Conservation (phyloP, 2,797 vertebrate species). For the Pachyuromys duprasi region DNA sequence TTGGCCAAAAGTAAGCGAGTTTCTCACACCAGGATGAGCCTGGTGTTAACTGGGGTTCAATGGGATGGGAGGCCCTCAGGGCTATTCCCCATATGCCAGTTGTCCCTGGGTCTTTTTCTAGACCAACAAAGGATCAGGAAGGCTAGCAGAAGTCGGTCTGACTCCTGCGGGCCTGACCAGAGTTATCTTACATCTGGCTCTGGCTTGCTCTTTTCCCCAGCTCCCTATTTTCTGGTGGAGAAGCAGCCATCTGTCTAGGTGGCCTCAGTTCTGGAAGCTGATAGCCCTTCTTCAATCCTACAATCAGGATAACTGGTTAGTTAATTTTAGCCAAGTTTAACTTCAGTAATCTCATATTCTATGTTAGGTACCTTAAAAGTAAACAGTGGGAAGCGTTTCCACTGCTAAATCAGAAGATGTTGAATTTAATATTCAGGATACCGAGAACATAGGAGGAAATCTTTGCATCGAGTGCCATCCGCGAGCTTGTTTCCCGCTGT, state of each 20-base stretch:
- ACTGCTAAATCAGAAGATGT: slow-evolving; percentile 33
- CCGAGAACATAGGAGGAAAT: slow-evolving; percentile 13
- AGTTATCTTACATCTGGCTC: neutral
- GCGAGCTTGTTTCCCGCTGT: neutral
- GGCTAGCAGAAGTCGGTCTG: neutral
- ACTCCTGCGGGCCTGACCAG: neutral
- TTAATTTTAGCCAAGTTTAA: slow-evolving; percentile 48
- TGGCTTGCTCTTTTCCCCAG: neutral
- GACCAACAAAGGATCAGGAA: neutral
- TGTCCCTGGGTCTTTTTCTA: neutral
- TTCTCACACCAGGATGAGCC: neutral
- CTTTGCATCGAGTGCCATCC: neutral
- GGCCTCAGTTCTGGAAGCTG: slow-evolving; percentile 60
- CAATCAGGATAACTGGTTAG: neutral
- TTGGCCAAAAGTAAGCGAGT: neutral
- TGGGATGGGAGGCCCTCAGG: neutral
- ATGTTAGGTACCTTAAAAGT: slow-evolving; percentile 8
- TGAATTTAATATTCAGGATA: slow-evolving; percentile 40
- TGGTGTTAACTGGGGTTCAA: neutral
- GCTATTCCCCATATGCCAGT: neutral
- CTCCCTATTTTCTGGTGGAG: slow-evolving; percentile 30
- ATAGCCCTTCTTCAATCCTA: neutral
- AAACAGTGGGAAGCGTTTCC: slow-evolving; percentile 29
- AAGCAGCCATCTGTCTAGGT: slow-evolving; percentile 42
- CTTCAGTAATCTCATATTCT: slow-evolving; percentile 36